A percentile compares a stretch with the other conserved stretches of the same genome.
phyloP scores from a whole-genome alignment of 2,888 invertebrate species.

The Tetragonisca angustula region DNA sequence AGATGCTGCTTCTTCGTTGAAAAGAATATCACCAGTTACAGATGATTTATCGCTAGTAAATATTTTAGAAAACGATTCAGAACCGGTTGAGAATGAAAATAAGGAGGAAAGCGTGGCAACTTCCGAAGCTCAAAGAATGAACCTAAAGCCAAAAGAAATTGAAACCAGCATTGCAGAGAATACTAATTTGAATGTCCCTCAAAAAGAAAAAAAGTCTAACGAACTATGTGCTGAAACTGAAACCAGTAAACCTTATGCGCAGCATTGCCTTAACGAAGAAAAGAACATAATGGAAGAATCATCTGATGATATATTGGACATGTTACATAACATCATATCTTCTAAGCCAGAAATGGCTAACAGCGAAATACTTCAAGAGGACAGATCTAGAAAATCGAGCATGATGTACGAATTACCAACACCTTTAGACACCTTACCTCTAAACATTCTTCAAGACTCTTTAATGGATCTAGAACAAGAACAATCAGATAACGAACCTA shows the following conservation, averaged over 20 bases:
- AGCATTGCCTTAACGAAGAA: slow-evolving; percentile 64
- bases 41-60: slow-evolving; percentile 82
- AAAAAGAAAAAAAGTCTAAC: slow-evolving; percentile 66
- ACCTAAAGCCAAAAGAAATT: slow-evolving; percentile 56
- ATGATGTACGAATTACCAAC: slow-evolving; percentile 81
- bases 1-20: slow-evolving; percentile 73
- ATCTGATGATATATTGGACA: slow-evolving; percentile 89
- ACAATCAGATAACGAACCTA: slow-evolving; percentile 60
- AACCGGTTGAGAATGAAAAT: slow-evolving; percentile 71
- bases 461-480: slow-evolving; percentile 76
- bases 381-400: slow-evolving; percentile 77
- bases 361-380: slow-evolving; percentile 77
- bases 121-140: slow-evolving; percentile 50
- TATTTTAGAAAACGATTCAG: slow-evolving; percentile 80
- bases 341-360: slow-evolving; percentile 82
- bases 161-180: slow-evolving; percentile 40
- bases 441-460: slow-evolving; percentile 82
- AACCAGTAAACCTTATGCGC: slow-evolving; percentile 58
- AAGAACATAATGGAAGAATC: slow-evolving; percentile 84
- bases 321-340: slow-evolving; percentile 88
- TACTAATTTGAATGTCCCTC: slow-evolving; percentile 28
- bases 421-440: slow-evolving; percentile 79
- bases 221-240: slow-evolving; percentile 66
- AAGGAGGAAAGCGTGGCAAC: slow-evolving; percentile 64
- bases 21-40: slow-evolving; percentile 81